phyloP scores from a whole-genome alignment of 2,797 vertebrate species.

The Danio jaintianensis region DNA sequence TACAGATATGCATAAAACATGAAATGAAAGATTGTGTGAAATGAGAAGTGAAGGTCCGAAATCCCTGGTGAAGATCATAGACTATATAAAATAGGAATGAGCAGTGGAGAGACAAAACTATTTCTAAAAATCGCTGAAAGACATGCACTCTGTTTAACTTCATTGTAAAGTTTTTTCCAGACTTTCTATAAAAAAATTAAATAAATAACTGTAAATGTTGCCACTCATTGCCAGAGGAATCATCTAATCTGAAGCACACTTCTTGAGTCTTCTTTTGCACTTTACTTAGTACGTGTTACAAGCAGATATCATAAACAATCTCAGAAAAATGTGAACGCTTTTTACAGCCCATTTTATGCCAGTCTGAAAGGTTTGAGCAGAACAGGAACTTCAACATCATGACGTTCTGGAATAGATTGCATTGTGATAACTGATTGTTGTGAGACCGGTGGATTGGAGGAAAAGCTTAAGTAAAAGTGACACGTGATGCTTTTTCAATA shows the following conservation, averaged over 20 bases:
- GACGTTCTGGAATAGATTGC: neutral
- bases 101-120: neutral
- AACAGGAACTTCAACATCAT: neutral
- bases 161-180: neutral
- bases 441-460: neutral
- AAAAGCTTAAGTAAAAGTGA: neutral
- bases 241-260: neutral
- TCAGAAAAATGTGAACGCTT: neutral
- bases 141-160: neutral
- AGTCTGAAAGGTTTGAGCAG: neutral
- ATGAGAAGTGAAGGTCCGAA: slow-evolving; percentile 5
- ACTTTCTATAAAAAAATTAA: neutral
- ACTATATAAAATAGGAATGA: slow-evolving; percentile 1
- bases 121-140: neutral
- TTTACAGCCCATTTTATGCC: neutral
- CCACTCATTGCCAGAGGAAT: neutral
- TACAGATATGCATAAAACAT: slow-evolving; percentile 38
- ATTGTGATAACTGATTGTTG: neutral
- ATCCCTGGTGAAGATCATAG: neutral
- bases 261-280: neutral
- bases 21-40: slow-evolving; percentile 1
- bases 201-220: neutral
- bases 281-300: neutral
- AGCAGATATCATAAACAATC: neutral
- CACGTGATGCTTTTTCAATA: neutral